Percentiles rank a stretch among this genome's conserved stretches.
Conservation (phyloP, 1,140 invertebrate species). For the Eriocheir sinensis region DNA sequence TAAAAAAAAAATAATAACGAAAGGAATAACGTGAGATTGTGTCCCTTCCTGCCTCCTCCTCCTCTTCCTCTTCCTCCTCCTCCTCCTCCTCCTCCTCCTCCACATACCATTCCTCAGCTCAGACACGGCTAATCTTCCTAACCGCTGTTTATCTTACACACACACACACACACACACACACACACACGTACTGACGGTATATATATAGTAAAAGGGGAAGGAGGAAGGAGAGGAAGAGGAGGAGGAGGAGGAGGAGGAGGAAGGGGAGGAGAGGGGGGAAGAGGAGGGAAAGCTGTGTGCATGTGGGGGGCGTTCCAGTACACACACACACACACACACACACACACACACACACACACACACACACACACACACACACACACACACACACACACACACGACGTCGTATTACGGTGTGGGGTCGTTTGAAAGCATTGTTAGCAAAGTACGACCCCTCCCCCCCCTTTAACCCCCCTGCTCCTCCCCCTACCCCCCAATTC, state of each 20-base stretch:
- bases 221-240: too few relatives aligned
- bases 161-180: not conserved
- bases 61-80: not conserved
- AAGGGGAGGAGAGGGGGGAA: too few relatives aligned
- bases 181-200: too few relatives aligned
- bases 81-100: not conserved
- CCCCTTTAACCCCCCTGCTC: not conserved
- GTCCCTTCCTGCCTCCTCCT: not conserved
- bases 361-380: not conserved
- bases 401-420: not conserved
- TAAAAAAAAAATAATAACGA: too few relatives aligned
- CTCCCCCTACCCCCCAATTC: not conserved
- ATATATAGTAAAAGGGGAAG: too few relatives aligned
- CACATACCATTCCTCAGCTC: not conserved
- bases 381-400: slow-evolving; percentile 49
- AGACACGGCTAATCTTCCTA: not conserved
- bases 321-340: too few relatives aligned
- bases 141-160: not conserved
- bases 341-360: not conserved
- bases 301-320: too few relatives aligned
- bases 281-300: too few relatives aligned
- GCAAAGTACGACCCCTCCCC: not conserved
- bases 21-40: not conserved
- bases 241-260: too few relatives aligned
- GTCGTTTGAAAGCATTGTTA: too few relatives aligned